Percentiles rank a stretch among this genome's conserved stretches.
These are phyloP conservation scores for Columba guinea DNA, from an alignment of 2,797 vertebrate genomes.

Conservation along the genomic window DNA sequence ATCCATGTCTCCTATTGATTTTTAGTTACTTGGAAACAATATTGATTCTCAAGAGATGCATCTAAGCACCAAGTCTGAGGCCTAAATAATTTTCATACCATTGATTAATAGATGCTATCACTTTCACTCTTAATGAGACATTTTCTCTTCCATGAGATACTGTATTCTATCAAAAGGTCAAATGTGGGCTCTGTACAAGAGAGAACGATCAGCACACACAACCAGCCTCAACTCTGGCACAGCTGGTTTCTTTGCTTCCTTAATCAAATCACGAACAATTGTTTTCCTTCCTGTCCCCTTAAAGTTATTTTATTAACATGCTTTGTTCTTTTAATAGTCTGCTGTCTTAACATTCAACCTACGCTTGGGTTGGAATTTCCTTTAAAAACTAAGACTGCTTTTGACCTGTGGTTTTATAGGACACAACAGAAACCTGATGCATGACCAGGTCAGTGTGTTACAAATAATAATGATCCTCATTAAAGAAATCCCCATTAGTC, in stretches of 20 bases:
- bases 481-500: slow-evolving; percentile 25
- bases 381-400: background rate
- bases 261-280: slow-evolving; percentile 1
- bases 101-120: slow-evolving; percentile 74
- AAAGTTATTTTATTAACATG: background rate
- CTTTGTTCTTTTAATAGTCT: background rate
- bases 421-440: background rate
- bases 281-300: background rate
- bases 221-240: background rate
- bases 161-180: slow-evolving; percentile 53
- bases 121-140: slow-evolving; percentile 75
- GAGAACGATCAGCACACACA: background rate
- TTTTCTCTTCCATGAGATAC: slow-evolving; percentile 53
- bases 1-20: slow-evolving; percentile 73
- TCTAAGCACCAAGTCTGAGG: slow-evolving; percentile 52
- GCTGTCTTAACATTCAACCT: background rate
- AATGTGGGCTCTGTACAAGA: slow-evolving; percentile 16
- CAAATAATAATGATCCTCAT: slow-evolving; percentile 40
- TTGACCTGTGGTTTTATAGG: background rate
- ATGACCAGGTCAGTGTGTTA: slow-evolving; percentile 12
- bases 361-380: background rate
- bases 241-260: background rate
- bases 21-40: slow-evolving; percentile 79
- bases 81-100: slow-evolving; percentile 67
- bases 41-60: slow-evolving; percentile 75